phyloP scores from a whole-genome alignment of 2,888 invertebrate species.

The Mechanitis messenoides region DNA sequence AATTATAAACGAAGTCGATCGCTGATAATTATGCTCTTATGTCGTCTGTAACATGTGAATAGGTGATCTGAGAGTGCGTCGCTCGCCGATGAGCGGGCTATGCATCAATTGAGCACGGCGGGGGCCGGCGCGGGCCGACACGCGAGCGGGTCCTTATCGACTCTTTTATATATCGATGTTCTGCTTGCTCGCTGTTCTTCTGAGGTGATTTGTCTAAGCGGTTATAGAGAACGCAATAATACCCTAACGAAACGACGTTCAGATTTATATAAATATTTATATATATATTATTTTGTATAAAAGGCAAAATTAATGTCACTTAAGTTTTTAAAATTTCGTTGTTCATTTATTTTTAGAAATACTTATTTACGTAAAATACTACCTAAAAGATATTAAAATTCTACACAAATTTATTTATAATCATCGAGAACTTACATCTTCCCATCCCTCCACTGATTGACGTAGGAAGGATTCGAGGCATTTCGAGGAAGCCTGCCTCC shows the following conservation, averaged over 20 bases:
- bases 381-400: no score
- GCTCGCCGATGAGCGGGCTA: conserved; percentile 49
- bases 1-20: conserved; percentile 23
- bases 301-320: no score
- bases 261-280: no score
- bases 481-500: conserved; percentile 60
- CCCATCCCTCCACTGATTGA: conserved; percentile 42
- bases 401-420: not conserved
- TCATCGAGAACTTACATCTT: conserved; percentile 28
- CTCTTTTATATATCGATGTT: conserved; percentile 24
- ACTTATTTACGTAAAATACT: no score
- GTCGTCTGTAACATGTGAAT: conserved; percentile 36
- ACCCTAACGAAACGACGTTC: no score
- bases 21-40: conserved; percentile 34
- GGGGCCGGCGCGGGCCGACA: conserved; percentile 46
- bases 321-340: no score
- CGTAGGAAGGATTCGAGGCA: conserved; percentile 45
- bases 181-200: not conserved
- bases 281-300: no score
- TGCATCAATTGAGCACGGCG: conserved; percentile 69
- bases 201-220: no score
- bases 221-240: no score
- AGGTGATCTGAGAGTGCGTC: conserved; percentile 31
- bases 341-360: no score
- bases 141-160: conserved; percentile 16